Percentiles rank a stretch among this genome's conserved stretches.
Evolutionary conservation across 2,113 vertebrate species (phyloP).

Genomic region (Monopterus albus): DNA sequence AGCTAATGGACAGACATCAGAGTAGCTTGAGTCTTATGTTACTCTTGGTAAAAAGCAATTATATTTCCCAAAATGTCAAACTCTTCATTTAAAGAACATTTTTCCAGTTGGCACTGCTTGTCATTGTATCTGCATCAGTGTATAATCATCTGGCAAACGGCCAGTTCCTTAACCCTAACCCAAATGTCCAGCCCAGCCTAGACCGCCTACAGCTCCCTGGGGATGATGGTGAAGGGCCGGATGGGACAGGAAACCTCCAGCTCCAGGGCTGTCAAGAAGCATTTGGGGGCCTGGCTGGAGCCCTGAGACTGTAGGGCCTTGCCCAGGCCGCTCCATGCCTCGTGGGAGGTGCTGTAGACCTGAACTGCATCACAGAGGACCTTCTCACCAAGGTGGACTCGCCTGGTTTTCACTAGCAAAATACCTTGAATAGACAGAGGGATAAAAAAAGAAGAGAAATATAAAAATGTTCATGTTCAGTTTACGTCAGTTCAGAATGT

Average conservation of each 20-base stretch:
- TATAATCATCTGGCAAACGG: neutral
- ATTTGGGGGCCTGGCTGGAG: slow-evolving; percentile 89
- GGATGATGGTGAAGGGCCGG: slow-evolving; percentile 92
- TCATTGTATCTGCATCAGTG: neutral
- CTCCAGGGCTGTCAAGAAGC: slow-evolving; percentile 94
- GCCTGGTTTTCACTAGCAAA: slow-evolving; percentile 87
- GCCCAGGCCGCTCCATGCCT: slow-evolving; percentile 93
- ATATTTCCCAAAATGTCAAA: slow-evolving; percentile 6
- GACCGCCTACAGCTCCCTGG: slow-evolving; percentile 88
- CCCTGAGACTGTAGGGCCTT: slow-evolving; percentile 91
- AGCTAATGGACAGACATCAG: too few species aligned
- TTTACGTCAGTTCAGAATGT: too few species aligned
- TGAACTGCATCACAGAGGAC: slow-evolving; percentile 91
- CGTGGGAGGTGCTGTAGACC: slow-evolving; percentile 90
- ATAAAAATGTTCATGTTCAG: too few species aligned
- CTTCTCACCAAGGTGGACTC: slow-evolving; percentile 90
- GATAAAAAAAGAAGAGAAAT: neutral
- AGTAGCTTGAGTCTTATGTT: too few species aligned
- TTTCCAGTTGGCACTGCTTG: neutral
- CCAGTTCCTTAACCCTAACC: neutral
- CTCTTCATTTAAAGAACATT: neutral
- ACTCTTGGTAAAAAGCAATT: neutral
- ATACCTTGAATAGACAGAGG: slow-evolving; percentile 84
- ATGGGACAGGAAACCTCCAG: slow-evolving; percentile 95
- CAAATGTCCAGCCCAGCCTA: neutral